Evolutionary conservation across 1,140 invertebrate genomes (phyloP).

Genomic region (Listronotus bonariensis): DNA sequence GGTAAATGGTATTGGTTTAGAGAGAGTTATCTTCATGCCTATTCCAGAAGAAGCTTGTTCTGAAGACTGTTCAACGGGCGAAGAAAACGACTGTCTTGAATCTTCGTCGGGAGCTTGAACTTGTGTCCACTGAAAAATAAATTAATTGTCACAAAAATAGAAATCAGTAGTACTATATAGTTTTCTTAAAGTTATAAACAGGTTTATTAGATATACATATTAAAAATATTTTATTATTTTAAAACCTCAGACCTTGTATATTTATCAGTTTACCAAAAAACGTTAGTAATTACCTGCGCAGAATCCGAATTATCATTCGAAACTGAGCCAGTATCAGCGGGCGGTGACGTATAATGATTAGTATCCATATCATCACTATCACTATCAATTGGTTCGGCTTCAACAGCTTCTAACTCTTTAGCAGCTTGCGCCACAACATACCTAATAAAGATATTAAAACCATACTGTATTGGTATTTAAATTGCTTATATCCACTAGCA

Average conservation of each 20-base stretch:
- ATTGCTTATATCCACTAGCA: too few relatives aligned
- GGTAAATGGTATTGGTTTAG: conserved; percentile 50
- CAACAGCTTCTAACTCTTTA: conserved; percentile 64
- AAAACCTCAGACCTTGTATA: too few relatives aligned
- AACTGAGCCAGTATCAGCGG: conserved; percentile 39
- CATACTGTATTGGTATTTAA: not conserved
- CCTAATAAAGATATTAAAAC: conserved; percentile 41
- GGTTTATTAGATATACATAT: too few relatives aligned
- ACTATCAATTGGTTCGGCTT: conserved; percentile 71
- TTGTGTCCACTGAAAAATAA: conserved; percentile 49
- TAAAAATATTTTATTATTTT: too few relatives aligned
- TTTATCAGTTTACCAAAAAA: too few relatives aligned
- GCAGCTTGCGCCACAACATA: conserved; percentile 59
- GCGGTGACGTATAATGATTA: conserved; percentile 48
- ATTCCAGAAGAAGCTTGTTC: conserved; percentile 44
- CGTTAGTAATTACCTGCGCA: conserved; percentile 38
- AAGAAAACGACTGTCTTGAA: conserved; percentile 49
- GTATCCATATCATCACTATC: conserved; percentile 58
- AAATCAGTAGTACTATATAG: too few relatives aligned
- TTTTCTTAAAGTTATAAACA: too few relatives aligned
- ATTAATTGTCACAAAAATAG: too few relatives aligned
- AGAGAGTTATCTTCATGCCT: conserved; percentile 52
- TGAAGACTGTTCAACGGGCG: conserved; percentile 45
- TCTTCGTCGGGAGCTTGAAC: conserved; percentile 52
- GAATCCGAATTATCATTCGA: conserved; percentile 45